Conservation (phyloP, 2,888 invertebrate genomes). For the Cheilosia vernalis region DNA sequence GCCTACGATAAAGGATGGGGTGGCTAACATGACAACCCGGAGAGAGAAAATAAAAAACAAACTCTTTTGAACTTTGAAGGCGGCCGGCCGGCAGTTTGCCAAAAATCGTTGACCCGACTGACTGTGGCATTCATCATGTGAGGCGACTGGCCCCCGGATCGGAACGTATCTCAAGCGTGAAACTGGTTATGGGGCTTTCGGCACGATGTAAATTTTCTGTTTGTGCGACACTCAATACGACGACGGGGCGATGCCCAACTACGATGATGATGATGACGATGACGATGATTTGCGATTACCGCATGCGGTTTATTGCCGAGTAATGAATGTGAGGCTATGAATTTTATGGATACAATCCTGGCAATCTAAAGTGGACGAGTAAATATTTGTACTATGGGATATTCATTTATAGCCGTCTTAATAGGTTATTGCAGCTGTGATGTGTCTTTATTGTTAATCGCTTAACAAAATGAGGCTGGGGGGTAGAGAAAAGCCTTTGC, state of each 20-base stretch:
- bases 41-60: background rate
- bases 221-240: conserved; percentile 25
- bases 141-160: background rate
- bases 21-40: conserved; percentile 33
- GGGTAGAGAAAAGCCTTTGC: background rate
- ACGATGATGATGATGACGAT: conserved; percentile 32
- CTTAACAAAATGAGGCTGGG: background rate
- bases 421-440: conserved; percentile 60
- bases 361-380: conserved; percentile 42
- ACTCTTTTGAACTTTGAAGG: conserved; percentile 39
- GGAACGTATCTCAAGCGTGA: conserved; percentile 58
- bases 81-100: conserved; percentile 75
- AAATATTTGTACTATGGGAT: conserved; percentile 30
- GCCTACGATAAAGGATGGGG: conserved; percentile 25
- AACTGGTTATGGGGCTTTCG: conserved; percentile 65
- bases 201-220: conserved; percentile 69
- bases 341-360: conserved; percentile 65
- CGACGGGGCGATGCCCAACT: background rate
- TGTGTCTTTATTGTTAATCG: conserved; percentile 25
- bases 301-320: conserved; percentile 73
- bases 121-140: conserved; percentile 66
- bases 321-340: conserved; percentile 69
- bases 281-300: conserved; percentile 74
- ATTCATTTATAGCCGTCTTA: conserved; percentile 60
- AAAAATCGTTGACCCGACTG: conserved; percentile 73